Evolutionary conservation across 2,888 invertebrate species (phyloP), one percentile per base, ranked within the genome.

Genomic region (Tillus elongatus): DNA sequence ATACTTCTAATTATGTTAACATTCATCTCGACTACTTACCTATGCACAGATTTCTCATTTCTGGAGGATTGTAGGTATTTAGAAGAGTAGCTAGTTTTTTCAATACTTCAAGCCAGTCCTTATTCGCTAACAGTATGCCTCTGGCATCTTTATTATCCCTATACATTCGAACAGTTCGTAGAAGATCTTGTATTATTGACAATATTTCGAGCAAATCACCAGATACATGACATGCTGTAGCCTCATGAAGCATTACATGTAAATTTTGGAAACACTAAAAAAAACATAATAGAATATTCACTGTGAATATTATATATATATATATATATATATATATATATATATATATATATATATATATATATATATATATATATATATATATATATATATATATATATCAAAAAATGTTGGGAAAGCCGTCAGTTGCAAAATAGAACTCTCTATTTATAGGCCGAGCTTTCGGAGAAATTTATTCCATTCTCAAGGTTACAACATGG

Each of bases 241-340:
- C 91, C 65, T 93, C 92, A 54, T 91, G 89, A 61, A 91, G 85
- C 80, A 93, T 91, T 49, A 88, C 82, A 70, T 92, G 91, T 42
- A 93, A 70, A 45, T 90, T 89, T 66, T 86, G 85, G 55, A 92
- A 75, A 14, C 90, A 88, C 77, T 91, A 71, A 29, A 72, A 71
- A 35, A n/a, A n/a, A n/a, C n/a, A n/a, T n/a, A n/a, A n/a, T n/a
- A n/a, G n/a, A n/a, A n/a, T n/a, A n/a, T n/a, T n/a, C n/a, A n/a
- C n/a, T n/a, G n/a, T 15, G 15, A 69, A 66, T 68, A 70, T 68
- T 41, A 66, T 54, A 37, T 6, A 28, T 9, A n/a, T n/a, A n/a
- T n/a, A n/a, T n/a, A n/a, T n/a, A n/a, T n/a, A n/a, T n/a, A n/a
- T n/a, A n/a, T n/a, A n/a, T n/a, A n/a, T n/a, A n/a, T n/a, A n/a